phyloP scores from a whole-genome alignment of 2,113 vertebrate species.

The Bubalus kerabau region DNA sequence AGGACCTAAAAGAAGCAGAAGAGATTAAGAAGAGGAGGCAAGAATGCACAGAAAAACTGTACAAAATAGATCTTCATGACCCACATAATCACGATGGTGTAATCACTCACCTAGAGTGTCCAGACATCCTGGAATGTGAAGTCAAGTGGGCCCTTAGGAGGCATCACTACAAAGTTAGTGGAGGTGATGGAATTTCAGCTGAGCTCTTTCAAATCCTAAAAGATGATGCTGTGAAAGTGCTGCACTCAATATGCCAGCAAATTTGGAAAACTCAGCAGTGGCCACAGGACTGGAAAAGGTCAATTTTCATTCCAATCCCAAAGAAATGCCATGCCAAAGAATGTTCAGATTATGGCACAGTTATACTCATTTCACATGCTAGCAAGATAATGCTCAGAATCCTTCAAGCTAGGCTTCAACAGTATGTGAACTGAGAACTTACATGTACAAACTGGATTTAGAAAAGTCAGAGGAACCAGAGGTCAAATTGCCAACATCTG shows the following conservation, averaged over 20 bases:
- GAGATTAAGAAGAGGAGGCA: not conserved
- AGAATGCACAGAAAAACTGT: not conserved
- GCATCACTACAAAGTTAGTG: not conserved
- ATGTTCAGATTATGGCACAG: not conserved
- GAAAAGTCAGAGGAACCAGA: not conserved
- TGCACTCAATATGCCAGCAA: not conserved
- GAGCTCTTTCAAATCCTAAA: not conserved
- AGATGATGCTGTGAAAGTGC: not conserved
- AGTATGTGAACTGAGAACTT: not conserved
- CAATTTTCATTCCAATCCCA: not conserved
- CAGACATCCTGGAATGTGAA: not conserved
- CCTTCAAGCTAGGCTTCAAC: not conserved
- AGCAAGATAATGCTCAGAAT: not conserved
- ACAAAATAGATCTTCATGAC: not conserved
- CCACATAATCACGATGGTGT: not conserved
- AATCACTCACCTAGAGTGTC: not conserved
- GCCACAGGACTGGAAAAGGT: not conserved
- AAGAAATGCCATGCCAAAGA: not conserved
- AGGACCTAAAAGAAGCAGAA: not conserved
- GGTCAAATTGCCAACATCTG: not conserved
- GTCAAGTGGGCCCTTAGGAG: not conserved
- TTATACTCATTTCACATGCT: not conserved
- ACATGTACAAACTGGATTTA: not conserved
- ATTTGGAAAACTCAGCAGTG: not conserved
- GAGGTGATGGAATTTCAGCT: not conserved